Conservation (phyloP, 2,113 vertebrate genomes). For the Oreochromis niloticus region DNA sequence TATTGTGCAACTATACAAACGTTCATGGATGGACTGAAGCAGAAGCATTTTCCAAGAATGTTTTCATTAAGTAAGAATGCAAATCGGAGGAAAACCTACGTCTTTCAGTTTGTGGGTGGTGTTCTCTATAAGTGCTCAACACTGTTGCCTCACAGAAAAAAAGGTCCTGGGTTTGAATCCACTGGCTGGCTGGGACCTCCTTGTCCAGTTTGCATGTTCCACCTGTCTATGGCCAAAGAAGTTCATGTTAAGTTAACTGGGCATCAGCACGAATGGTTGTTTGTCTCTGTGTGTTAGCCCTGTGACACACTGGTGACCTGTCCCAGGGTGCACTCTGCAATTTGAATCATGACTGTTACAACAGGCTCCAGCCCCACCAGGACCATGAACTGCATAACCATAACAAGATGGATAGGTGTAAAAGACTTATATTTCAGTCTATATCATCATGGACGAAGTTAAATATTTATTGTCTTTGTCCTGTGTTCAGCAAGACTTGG, state of each 20-base stretch:
- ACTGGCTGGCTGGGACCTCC: background rate
- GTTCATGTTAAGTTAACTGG: background rate
- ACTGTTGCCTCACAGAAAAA: background rate
- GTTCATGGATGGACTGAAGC: conserved; percentile 16
- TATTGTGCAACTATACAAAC: background rate
- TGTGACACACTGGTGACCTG: background rate
- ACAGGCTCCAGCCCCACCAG: background rate
- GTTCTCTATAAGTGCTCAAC: background rate
- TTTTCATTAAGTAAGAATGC: background rate
- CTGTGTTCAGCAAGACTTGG: background rate
- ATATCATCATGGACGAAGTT: background rate
- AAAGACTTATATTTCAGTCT: background rate
- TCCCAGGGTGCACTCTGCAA: background rate
- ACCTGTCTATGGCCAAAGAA: background rate
- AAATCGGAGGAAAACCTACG: background rate
- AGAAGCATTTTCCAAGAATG: background rate
- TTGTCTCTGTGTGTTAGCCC: background rate
- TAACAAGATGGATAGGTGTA: background rate
- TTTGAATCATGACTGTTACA: background rate
- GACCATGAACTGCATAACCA: background rate
- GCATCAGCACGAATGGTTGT: background rate
- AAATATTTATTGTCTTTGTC: background rate
- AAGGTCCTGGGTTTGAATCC: background rate
- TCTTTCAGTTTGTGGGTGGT: background rate
- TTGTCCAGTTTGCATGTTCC: background rate